phyloP scores from a whole-genome alignment of 2,888 invertebrate species.

The Parnassius orleans region DNA sequence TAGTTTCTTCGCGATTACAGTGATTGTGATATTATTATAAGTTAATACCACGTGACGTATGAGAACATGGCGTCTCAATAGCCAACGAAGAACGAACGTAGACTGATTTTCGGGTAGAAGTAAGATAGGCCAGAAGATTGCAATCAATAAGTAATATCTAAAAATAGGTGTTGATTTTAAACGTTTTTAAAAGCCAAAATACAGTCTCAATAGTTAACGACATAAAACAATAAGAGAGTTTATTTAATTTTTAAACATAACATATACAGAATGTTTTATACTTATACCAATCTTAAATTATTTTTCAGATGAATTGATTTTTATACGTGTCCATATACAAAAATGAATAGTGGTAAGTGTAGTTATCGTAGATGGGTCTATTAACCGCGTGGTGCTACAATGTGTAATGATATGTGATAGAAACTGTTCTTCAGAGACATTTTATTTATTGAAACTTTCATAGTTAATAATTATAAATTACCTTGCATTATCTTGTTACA shows the following conservation, averaged over 20 bases:
- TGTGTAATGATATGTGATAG: constrained; percentile 80
- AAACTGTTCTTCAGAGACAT: constrained; percentile 78
- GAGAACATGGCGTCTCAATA: constrained; percentile 50
- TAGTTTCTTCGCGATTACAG: constrained; percentile 52
- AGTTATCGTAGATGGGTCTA: constrained; percentile 75
- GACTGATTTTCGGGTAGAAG: constrained; percentile 80
- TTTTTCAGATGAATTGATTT: constrained; percentile 80
- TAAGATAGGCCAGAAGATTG: constrained; percentile 69
- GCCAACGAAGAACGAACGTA: constrained; percentile 67
- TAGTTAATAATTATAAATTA: constrained; percentile 69
- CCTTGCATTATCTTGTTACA: constrained; percentile 57
- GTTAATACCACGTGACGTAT: constrained; percentile 49
- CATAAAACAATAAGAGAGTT: constrained; percentile 75
- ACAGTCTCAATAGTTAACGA: constrained; percentile 73
- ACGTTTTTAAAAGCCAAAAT: constrained; percentile 69
- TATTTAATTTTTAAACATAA: constrained; percentile 79
- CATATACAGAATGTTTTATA: constrained; percentile 74
- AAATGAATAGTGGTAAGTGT: constrained; percentile 76
- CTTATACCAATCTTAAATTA: constrained; percentile 72
- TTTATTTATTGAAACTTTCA: constrained; percentile 79
- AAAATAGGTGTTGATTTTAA: constrained; percentile 67
- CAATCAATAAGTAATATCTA: constrained; percentile 69
- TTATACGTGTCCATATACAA: constrained; percentile 80
- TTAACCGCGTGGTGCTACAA: constrained; percentile 80
- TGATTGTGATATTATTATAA: constrained; percentile 79